Evolutionary conservation across 2,888 invertebrate genomes (phyloP), one percentile per base, ranked within the genome.

Genomic region (Cylindroiulus punctatus): DNA sequence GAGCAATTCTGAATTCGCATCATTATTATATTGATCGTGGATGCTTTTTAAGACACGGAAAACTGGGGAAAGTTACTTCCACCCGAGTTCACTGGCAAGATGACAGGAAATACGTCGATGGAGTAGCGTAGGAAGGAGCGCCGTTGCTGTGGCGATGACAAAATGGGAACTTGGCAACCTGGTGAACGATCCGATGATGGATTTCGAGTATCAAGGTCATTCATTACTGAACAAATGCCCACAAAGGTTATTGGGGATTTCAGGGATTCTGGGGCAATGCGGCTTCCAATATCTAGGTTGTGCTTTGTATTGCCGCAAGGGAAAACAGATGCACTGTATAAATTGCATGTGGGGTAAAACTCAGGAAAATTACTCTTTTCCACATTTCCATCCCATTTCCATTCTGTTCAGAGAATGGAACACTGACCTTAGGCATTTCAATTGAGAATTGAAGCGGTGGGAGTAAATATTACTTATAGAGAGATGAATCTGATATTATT

Each of bases 131-230:
- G 65, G 65, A 65, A 65, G 65, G 10, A 65, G 22, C 65, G 65
- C n/a, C 65, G 65, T 65, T 65, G 65, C 65, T 65, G 65, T 65
- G 65, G 65, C 8, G 65, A 65, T 65, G 14, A 65, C 22, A 65
- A 22, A 65, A 4, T 65, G 36, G 36, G 22, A 65, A 65, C 65
- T 22, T 65, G 65, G 65, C 22, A 65, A 65, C 65, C 65, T 65
- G 65, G 65, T 65, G 65, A 65, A 65, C 65, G 65, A 65, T 65
- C 65, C 22, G 26, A 65, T 65, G 65, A 65, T 65, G 65, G 65
- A 65, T 65, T 65, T 65, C 22, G 8, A 65, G 8, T 0, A 65
- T 65, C 65, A 65, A 65, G 65, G 65, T 65, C 65, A 65, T 65
- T 65, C 65, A 65, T 65, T 65, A 22, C 65, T 22, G 22, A 22